Evolutionary conservation across 1,140 invertebrate species (phyloP), one percentile per base, ranked within the genome.

Genomic region (Mya arenaria): DNA sequence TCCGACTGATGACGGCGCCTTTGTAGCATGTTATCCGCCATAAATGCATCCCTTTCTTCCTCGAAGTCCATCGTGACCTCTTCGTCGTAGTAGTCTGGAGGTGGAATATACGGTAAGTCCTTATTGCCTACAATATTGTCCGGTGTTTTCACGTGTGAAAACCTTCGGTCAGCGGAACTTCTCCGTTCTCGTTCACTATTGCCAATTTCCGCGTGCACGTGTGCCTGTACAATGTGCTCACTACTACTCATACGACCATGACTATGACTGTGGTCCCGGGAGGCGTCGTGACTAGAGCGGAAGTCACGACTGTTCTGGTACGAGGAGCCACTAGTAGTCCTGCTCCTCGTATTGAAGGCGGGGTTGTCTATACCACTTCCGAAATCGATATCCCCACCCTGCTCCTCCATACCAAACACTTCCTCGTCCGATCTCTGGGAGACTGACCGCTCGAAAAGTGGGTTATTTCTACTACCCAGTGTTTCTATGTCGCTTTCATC

Each of bases 71-170:
- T 73, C 55, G 79, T 82, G 19, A 73, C 44, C 56, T 74, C 79
- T 52, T 73, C 79, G 10, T 82, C 79, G 8, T 82, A 60, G 32
- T 82, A 82, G 63, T 82, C 79, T 10, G 79, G 79, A 1, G 79
- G 66, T 36, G 79, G 79, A 41, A 75, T 75, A 48, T 75, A 75
- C n/a, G 73, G 73, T 32, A 30, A 75, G 3, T 63, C 60, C n/a
- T 17, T 32, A 32, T 63, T 23, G 60, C 6, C n/a, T 6, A 19
- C 34, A 32, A 17, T 32, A n/a, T 63, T 36, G 4, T 10, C 6
- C 13, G 60, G 60, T n/a, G n/a, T 63, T 28, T 30, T 32, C 34
- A 36, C 34, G 60, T 63, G 28, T 32, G 34, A 32, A 36, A 28
- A 63, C 34, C n/a, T 10, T n/a, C n/a, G 23, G 5, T 30, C 28